Evolutionary conservation across 2,888 invertebrate genomes (phyloP), one percentile per base, ranked within the genome.

Genomic region (Aphrophora alni): DNA sequence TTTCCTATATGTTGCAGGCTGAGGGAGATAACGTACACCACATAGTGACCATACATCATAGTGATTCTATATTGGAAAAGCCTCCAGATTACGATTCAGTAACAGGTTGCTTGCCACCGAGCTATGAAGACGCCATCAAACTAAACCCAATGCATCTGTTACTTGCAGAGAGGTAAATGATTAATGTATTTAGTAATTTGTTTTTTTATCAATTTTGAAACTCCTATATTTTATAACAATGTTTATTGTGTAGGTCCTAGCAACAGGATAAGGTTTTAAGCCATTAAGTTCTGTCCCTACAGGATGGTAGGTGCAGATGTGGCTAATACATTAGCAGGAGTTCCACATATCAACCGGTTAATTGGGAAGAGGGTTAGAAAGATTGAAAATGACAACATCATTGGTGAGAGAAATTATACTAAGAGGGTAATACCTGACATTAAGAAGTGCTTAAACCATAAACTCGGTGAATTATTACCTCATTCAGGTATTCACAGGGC

Each of bases 21-120:
- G 91, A 92, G 27, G 91, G 91, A 24, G 92, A 92, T 87, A 91
- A 92, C 59, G 91, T 93, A 85, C 93, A 93, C 87, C 81, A 79
- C 59, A 77, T 79, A 44, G 81, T 90, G 91, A 84, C 91, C 92
- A 88, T 91, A 91, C 83, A 88, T 87, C 84, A 87, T 87, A 69
- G 90, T 90, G 83, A 90, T 90, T 84, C 90, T 90, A 90, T 91
- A 88, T 90, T 91, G 85, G 92, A 92, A 86, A 94, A 94, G 87
- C 93, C 93, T 44, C 93, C 93, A 1, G 93, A 93, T 87, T 94
- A 94, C 88, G 93, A 93, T 86, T 90, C 92, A 8, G 93, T 93
- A 77, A 92, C 92, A 10, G 92, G 92, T 59, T 76, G 82, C n/a
- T 71, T 80, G 33, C 87, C 87, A n/a, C 93, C 93, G 0, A 92